These are phyloP conservation scores for Carollia perspicillata DNA, from an alignment of 2,113 vertebrate species.

Conservation along the genomic window DNA sequence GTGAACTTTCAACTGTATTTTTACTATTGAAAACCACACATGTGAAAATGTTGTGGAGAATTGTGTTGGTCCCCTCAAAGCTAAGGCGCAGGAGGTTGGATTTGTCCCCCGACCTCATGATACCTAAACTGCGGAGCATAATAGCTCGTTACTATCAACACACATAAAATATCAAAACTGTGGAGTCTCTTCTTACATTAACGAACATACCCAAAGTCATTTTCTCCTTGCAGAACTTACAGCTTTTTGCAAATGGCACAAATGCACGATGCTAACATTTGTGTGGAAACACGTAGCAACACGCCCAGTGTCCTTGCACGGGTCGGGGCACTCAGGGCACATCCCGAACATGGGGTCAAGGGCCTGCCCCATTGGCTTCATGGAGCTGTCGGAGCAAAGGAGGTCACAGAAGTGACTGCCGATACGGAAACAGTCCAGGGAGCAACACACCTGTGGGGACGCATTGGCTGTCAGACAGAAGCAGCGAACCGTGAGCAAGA, in stretches of 20 bases:
- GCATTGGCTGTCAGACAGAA: neutral
- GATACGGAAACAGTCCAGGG: neutral
- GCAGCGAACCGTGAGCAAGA: too few species aligned
- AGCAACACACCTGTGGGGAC: neutral
- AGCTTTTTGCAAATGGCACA: neutral
- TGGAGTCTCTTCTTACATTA: neutral
- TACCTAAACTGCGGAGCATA: neutral
- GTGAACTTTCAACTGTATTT: neutral
- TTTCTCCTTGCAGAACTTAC: neutral
- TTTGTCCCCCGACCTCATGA: neutral
- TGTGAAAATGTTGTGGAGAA: neutral
- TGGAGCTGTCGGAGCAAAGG: neutral
- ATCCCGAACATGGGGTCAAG: neutral
- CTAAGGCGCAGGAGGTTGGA: neutral
- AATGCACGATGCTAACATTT: neutral
- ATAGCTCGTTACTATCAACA: neutral
- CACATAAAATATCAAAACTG: neutral
- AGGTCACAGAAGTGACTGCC: neutral
- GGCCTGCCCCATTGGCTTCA: neutral
- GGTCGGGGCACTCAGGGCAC: neutral
- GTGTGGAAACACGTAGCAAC: neutral
- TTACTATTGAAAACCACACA: neutral
- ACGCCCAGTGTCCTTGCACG: neutral
- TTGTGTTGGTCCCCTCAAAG: fast-evolving
- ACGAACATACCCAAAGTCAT: neutral